Evolutionary conservation across 2,797 vertebrate species (phyloP).

Genomic region (Pseudocheirus occidentalis): DNA sequence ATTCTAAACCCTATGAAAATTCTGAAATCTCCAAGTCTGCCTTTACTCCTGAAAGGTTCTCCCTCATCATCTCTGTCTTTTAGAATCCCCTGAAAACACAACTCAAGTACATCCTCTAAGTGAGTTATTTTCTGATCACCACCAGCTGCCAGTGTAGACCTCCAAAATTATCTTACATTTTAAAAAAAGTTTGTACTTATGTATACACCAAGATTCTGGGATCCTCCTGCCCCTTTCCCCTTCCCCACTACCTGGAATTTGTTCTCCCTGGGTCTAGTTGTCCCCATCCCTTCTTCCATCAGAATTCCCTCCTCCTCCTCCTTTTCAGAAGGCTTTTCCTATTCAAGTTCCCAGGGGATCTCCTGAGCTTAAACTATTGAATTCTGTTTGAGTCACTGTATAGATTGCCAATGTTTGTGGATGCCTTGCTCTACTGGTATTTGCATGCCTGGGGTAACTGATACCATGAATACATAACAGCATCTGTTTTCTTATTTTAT

Average conservation of each 20-base stretch:
- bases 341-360: background rate
- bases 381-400: background rate
- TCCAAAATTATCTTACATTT: background rate
- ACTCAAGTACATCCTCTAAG: background rate
- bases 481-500: too few species aligned
- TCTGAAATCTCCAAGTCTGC: background rate
- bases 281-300: background rate
- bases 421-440: too few species aligned
- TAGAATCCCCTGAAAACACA: background rate
- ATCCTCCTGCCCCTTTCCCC: background rate
- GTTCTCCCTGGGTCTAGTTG: too few species aligned
- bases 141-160: too few species aligned
- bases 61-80: background rate
- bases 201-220: background rate
- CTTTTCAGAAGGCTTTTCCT: background rate
- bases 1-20: background rate
- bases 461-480: too few species aligned
- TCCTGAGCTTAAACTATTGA: background rate
- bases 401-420: background rate
- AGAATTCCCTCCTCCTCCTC: background rate
- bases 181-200: background rate
- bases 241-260: too few species aligned
- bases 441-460: background rate
- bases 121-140: background rate
- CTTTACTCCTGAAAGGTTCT: too few species aligned